These are phyloP conservation scores for Atherix ibis DNA, from an alignment of 2,888 invertebrate genomes.

Conservation along the genomic window DNA sequence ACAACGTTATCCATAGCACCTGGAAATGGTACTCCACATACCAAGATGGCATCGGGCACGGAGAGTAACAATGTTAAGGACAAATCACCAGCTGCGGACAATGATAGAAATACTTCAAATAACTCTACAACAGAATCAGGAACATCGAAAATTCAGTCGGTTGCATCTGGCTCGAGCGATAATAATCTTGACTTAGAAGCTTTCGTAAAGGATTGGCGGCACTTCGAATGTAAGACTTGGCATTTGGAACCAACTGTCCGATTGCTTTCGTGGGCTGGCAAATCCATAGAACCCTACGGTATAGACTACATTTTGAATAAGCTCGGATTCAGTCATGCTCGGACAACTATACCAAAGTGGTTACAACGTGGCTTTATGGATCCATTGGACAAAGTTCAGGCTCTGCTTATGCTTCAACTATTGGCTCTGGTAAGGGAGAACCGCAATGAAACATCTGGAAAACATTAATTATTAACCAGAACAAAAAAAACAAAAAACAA, in stretches of 20 bases:
- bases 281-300: slow-evolving; percentile 94
- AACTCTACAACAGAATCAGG: neutral
- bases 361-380: slow-evolving; percentile 97
- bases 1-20: slow-evolving; percentile 11
- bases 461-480: too few species aligned
- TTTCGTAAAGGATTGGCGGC: slow-evolving; percentile 72
- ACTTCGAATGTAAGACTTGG: slow-evolving; percentile 90
- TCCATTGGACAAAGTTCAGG: slow-evolving; percentile 83
- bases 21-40: slow-evolving; percentile 16
- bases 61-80: slow-evolving; percentile 1
- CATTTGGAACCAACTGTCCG: slow-evolving; percentile 87
- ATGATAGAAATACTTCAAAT: slow-evolving; percentile 7
- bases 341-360: slow-evolving; percentile 99
- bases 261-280: slow-evolving; percentile 77
- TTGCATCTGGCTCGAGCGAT: neutral
- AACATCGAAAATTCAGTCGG: neutral
- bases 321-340: slow-evolving; percentile 90
- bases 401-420: slow-evolving; percentile 59
- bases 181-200: slow-evolving; percentile 37
- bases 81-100: slow-evolving; percentile 3
- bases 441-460: slow-evolving; percentile 10
- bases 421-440: slow-evolving; percentile 43
- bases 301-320: slow-evolving; percentile 97
- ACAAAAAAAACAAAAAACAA: too few species aligned
- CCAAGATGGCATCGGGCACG: slow-evolving; percentile 12